Evolutionary conservation across 2,888 invertebrate genomes (phyloP), one percentile per base, ranked within the genome.

Genomic region (Lagria hirta): DNA sequence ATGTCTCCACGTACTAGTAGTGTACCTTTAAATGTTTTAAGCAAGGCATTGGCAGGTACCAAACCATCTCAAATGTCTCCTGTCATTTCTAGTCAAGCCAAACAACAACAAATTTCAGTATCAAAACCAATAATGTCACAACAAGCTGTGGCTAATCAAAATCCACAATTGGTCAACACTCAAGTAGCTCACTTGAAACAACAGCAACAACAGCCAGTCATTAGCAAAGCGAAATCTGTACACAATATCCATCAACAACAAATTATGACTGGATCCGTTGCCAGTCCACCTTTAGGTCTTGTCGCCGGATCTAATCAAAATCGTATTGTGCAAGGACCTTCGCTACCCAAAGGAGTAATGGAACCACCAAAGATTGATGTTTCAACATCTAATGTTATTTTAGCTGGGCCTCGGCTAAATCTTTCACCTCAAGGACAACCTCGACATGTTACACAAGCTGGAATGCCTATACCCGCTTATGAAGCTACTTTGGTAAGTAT

Each of bases 401-500:
- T 77, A 67, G n/a, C n/a, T n/a, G 76, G 76, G n/a, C 75, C 75
- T 13, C 56, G 70, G 41, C 61, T 68, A 5, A 65, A 58, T 42
- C 49, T 66, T 33, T 65, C 74, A 23, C 76, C 76, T 3, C 76
- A 75, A 58, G 74, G 75, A 37, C 74, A 74, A 51, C 75, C 75
- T n/a, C 75, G 80, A 18, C 75, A 77, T 38, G 69, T 77, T 13
- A 53, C 77, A 44, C 77, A 77, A 33, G 68, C 76, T 2, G 77
- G 77, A 12, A 72, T 82, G 55, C 76, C 82, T 11, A 75, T 81
- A 24, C 75, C 82, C 8, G 74, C 80, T 8, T 84, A 78, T 57
- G 84, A 83, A 60, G 75, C 80, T 5, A 80, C 78, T 65, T 71
- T 88, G 84, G 89, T 90, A 75, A 84, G 84, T 69, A 45, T 18